Base-by-base conservation (phyloP, 1,140 invertebrate species). In the Drosophila neocordata region DNA sequence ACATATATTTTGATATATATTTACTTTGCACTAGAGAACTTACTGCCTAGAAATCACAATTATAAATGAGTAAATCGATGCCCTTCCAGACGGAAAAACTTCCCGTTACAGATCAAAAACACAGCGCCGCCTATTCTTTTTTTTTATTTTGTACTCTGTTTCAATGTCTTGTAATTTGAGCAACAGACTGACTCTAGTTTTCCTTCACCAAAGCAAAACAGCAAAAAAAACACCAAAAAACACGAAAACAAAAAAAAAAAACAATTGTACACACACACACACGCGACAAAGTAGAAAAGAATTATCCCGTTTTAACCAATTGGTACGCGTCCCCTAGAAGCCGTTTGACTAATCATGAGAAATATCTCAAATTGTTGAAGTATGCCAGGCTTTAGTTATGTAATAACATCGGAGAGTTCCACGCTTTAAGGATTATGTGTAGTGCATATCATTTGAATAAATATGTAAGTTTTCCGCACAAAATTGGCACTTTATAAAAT, bases 11-110 rank as follows among this genome's bases (percentile, higher is more conserved):
- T 48, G 18, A 7, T 20, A 48, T 48, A 48, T 48, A 78, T 65
- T 71, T 78, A 44, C 81, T 82, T 78, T 69, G 69, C 83, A 87
- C 74, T 88, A 87, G 78, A 87, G 83, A 88, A 79, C 82, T 87
- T 87, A 87, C 79, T 87, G 72, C 74, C 82, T 87, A 87, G 71
- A 68, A 87, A 87, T 87, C 82, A 87, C 83, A 87, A 88, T 79
- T 87, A 88, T 71, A 87, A 85, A 79, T 87, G 82, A 88, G 67
- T 76, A 63, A 75, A 18, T 57, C 41, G 68, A 20, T 31, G 38
- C 22, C 18, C 31, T 53, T 48, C 38, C 68, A 70, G 65, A 65
- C 57, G 69, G 53, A 61, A 66, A 73, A 62, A 35, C 41, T 48
- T 76, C 56, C 67, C 60, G 66, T 51, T 15, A 44, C 56, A 60